phyloP scores from a whole-genome alignment of 2,888 invertebrate species.

The Coenonympha arcania region DNA sequence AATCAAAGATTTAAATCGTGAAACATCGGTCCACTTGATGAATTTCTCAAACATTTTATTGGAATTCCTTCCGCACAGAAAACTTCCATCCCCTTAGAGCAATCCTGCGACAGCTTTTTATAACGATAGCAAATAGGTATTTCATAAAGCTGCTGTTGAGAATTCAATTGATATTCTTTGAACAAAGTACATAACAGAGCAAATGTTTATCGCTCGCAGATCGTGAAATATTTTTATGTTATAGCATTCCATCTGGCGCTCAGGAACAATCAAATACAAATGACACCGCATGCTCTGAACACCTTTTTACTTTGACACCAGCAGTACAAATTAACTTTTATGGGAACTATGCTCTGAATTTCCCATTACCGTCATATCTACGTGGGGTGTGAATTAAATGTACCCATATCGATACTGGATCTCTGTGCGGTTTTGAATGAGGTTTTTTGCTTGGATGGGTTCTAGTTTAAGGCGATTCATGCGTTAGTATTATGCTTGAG shows the following conservation, averaged over 20 bases:
- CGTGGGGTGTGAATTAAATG: slow-evolving; percentile 69
- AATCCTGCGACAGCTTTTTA: too few species aligned
- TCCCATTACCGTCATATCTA: slow-evolving; percentile 31
- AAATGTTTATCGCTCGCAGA: neutral
- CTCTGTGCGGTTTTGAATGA: slow-evolving; percentile 66
- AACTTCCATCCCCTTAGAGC: too few species aligned
- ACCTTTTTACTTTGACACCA: slow-evolving; percentile 15
- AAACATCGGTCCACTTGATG: too few species aligned
- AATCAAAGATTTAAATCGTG: too few species aligned
- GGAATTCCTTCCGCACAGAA: too few species aligned
- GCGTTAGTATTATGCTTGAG: too few species aligned
- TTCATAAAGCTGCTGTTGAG: too few species aligned
- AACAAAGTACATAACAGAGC: neutral
- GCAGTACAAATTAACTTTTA: slow-evolving; percentile 25
- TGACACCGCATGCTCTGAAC: slow-evolving; percentile 22
- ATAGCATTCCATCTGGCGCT: slow-evolving; percentile 6
- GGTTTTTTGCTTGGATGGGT: slow-evolving; percentile 55
- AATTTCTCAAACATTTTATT: too few species aligned
- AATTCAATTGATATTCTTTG: neutral
- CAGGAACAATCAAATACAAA: slow-evolving; percentile 22
- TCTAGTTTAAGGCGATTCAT: too few species aligned
- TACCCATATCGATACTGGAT: slow-evolving; percentile 46
- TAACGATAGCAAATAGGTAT: too few species aligned
- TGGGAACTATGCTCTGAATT: slow-evolving; percentile 37
- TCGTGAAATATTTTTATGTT: neutral